Percentiles rank a stretch among this genome's conserved stretches.
Evolutionary conservation across 2,888 invertebrate genomes (phyloP).

Genomic region (Argynnis bischoffii): DNA sequence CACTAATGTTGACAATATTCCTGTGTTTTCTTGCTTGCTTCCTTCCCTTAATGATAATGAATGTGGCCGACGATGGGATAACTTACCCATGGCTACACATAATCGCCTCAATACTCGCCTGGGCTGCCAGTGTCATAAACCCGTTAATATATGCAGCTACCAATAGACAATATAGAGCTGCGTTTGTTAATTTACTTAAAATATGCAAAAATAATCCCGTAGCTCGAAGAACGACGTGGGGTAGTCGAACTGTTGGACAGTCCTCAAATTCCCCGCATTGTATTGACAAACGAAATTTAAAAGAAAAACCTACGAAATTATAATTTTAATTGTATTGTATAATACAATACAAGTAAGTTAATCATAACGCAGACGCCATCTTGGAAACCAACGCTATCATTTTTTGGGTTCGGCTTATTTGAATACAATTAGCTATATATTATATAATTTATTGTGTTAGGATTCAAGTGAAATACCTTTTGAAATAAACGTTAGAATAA

Average conservation of each 20-base stretch:
- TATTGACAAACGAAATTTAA: conserved; percentile 63
- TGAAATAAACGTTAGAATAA: not conserved
- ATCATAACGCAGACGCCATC: too few relatives aligned
- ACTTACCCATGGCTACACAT: conserved; percentile 89
- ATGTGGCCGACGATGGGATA: conserved; percentile 91
- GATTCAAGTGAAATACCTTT: too few relatives aligned
- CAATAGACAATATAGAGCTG: conserved; percentile 89
- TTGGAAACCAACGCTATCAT: too few relatives aligned
- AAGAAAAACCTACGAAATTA: conserved; percentile 72
- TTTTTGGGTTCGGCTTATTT: too few relatives aligned
- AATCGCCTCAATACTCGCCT: conserved; percentile 92
- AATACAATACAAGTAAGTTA: too few relatives aligned
- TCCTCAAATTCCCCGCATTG: conserved; percentile 76
- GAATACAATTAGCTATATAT: too few relatives aligned
- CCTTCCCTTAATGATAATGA: conserved; percentile 93
- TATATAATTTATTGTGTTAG: too few relatives aligned
- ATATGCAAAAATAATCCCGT: conserved; percentile 68
- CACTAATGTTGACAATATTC: conserved; percentile 94
- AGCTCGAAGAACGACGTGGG: conserved; percentile 68
- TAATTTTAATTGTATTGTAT: conserved; percentile 46
- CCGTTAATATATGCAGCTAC: conserved; percentile 95
- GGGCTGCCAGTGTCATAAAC: conserved; percentile 95
- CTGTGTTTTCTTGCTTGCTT: conserved; percentile 93
- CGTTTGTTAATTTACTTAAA: conserved; percentile 81
- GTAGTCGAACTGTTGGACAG: conserved; percentile 73